Conservation (phyloP, 2,888 invertebrate genomes). For the Chrysolina haemoptera region DNA sequence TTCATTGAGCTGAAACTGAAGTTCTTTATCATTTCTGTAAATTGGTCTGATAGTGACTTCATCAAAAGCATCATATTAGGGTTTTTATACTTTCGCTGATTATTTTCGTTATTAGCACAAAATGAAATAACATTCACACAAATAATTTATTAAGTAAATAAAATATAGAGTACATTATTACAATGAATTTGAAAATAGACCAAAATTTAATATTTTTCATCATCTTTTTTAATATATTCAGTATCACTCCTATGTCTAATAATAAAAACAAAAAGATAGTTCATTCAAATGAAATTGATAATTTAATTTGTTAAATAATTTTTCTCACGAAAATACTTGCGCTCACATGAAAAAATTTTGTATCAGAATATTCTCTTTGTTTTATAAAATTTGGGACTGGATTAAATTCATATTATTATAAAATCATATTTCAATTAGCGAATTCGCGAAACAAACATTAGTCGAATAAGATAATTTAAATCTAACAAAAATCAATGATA, state of each 20-base stretch:
- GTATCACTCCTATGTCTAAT: constrained; percentile 59
- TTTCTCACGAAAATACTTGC: constrained; percentile 46
- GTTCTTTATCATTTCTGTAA: too few species aligned
- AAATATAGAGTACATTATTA: constrained; percentile 64
- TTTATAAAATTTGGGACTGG: constrained; percentile 36
- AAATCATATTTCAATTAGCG: constrained; percentile 27
- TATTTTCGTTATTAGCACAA: not conserved
- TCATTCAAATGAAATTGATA: constrained; percentile 51
- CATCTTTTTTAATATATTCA: constrained; percentile 57
- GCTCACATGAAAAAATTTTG: constrained; percentile 33
- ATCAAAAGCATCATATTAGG: too few species aligned
- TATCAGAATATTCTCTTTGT: constrained; percentile 33
- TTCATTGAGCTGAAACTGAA: too few species aligned
- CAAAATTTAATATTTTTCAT: constrained; percentile 56
- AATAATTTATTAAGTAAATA: constrained; percentile 65
- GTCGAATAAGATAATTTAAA: constrained; percentile 30
- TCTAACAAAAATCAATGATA: constrained; percentile 36
- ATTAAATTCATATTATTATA: constrained; percentile 35
- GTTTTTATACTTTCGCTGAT: too few species aligned
- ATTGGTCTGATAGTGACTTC: too few species aligned
- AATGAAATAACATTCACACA: constrained; percentile 55
- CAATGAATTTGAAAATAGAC: constrained; percentile 64
- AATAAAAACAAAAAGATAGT: constrained; percentile 61
- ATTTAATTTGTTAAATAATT: constrained; percentile 37
- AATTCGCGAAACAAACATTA: constrained; percentile 33